Evolutionary conservation across 2,113 vertebrate genomes (phyloP), one percentile per base, ranked within the genome.

Genomic region (Oncorhynchus keta): DNA sequence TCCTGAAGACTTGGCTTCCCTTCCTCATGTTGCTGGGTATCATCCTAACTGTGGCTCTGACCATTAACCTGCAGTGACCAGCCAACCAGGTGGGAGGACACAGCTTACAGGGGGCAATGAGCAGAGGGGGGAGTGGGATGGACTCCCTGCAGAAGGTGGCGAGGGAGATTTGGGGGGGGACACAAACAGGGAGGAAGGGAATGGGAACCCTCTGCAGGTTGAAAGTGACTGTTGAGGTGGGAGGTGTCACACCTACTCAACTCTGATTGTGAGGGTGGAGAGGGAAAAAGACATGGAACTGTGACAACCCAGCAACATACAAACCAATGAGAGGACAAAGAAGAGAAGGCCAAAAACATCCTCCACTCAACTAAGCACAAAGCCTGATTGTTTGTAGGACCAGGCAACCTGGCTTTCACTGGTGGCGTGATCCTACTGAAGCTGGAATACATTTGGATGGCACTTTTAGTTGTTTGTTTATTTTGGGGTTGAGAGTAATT

Each of bases 1-100:
- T 99, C 48, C 92, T 99, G 94, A 99, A 98, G 93, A 99, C 98
- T 76, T 99, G 98, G 98, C 93, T 99, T 77, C 98, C 98, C 32
- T 98, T 97, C 82, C 65, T 96, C 13, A 93, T 98, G 76, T 83
- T 99, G 66, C 68, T 92, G 86, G 95, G 95, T 45, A 55, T 95
- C 85, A 90, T 97, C 59, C 76, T 97, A 4, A 94, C 94, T 0
- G 28, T 96, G 70, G 90, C 92, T 73, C 91, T 99, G 48, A 93
- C 93, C 8, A 83, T 99, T 8, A 96, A 96, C 80, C 86, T 99
- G 77, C 94, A 95, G 88, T 99, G 97, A 98, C 84, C 82, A 57
- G 75, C 49, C 61, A 57, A 74, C 49, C 57, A 16, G 64, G 45
- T 48, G 11, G 45, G 16, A 22, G 24, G 65, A 82, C 73, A 48